Base-by-base conservation (phyloP, 2,888 invertebrate species). In the Eupithecia subfuscata region DNA sequence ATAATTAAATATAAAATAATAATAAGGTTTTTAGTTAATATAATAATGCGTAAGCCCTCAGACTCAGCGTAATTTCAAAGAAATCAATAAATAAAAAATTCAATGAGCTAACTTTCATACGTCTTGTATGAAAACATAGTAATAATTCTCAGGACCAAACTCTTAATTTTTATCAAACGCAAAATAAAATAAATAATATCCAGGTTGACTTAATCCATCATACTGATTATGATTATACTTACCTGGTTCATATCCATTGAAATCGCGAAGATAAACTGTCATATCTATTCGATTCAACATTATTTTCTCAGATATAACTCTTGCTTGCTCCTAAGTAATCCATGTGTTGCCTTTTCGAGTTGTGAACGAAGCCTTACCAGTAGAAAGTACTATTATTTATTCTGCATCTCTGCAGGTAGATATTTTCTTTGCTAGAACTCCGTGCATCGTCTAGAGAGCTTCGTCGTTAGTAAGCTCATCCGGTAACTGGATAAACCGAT, bases 381-480 rank as follows among this genome's bases (percentile, higher is more conserved):
- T 14, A 64, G 64, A 34, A 12, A 34, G 7, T 64, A 34, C 64
- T 64, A 18, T 25, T 56, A 22, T 67, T 67, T 67, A 67, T 67
- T 67, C 67, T 65, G 18, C 40, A 40, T 34, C 37, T 40, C n/a
- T 45, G 43, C 22, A 67, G n/a, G n/a, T 37, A n/a, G 4, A 2
- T 67, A 64, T 64, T 64, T 34, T 64, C 34, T 64, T 34, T 18
- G 64, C 85, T 84, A 85, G 88, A 84, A 85, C 85, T 84, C 86
- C 83, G 83, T 79, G 81, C 80, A 81, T 76, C 63, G 75, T 79
- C 78, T 84, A 84, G 84, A 85, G 85, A 84, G 85, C n/a, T 18
- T 25, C 85, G 86, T 89, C 87, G 88, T 91, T 90, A 91, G 88
- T 85, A 83, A 85, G 84, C 84, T 81, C 83, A 83, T 25, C 37